Evolutionary conservation across 2,888 invertebrate genomes (phyloP).

Genomic region (Dione juno): DNA sequence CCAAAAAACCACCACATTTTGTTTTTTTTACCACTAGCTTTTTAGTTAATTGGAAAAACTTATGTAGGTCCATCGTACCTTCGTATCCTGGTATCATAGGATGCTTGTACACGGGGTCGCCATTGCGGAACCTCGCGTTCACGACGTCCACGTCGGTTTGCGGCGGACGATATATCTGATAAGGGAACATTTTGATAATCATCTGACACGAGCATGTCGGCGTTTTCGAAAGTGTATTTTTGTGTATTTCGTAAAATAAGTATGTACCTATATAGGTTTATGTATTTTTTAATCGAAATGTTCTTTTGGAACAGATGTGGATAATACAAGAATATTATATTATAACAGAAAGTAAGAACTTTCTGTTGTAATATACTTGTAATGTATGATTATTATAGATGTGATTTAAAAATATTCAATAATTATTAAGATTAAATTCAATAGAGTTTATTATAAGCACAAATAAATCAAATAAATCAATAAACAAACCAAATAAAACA

Average conservation of each 20-base stretch:
- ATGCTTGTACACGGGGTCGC: constrained; percentile 88
- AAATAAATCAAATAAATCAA: too few relatives aligned
- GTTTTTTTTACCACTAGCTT: not conserved
- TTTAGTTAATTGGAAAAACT: too few relatives aligned
- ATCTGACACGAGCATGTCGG: constrained; percentile 13
- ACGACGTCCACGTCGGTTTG: constrained; percentile 86
- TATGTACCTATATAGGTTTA: not conserved
- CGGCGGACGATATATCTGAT: constrained; percentile 84
- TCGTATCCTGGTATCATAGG: constrained; percentile 90
- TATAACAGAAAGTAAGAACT: too few relatives aligned
- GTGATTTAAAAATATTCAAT: too few relatives aligned
- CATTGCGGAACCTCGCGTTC: constrained; percentile 85
- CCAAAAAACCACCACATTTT: too few relatives aligned
- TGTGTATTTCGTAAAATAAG: not conserved
- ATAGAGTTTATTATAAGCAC: too few relatives aligned
- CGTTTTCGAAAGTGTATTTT: constrained; percentile 7
- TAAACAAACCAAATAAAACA: too few relatives aligned
- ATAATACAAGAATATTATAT: too few relatives aligned
- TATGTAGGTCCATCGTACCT: constrained; percentile 70
- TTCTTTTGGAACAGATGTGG: too few relatives aligned
- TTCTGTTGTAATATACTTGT: too few relatives aligned
- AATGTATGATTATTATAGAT: too few relatives aligned
- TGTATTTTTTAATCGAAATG: not conserved
- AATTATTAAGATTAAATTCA: too few relatives aligned
- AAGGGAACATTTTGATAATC: constrained; percentile 35